Evolutionary conservation across 2,888 invertebrate genomes (phyloP).

Genomic region (Dorcus parallelipipedus): DNA sequence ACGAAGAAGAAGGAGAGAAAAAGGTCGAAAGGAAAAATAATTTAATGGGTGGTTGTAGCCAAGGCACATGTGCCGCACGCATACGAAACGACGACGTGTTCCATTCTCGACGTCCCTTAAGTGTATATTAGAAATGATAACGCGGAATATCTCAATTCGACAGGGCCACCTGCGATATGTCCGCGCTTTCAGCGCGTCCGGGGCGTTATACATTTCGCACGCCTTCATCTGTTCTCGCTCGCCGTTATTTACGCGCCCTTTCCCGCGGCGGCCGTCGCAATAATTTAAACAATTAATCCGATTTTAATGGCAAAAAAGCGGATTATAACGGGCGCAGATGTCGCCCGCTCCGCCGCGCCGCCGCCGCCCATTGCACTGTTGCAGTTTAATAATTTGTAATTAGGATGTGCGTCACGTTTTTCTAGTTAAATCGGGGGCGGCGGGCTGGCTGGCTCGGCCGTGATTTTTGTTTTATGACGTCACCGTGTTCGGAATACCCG

Average conservation of each 20-base stretch:
- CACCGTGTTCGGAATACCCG: constrained; percentile 43
- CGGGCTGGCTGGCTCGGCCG: constrained; percentile 18
- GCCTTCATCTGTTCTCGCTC: constrained; percentile 13
- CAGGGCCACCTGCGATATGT: constrained; percentile 29
- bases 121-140: no score
- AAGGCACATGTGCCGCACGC: no score
- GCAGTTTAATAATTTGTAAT: constrained; percentile 45
- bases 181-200: constrained; percentile 20
- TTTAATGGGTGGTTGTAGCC: no score
- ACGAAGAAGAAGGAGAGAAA: no score
- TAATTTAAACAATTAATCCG: constrained; percentile 20
- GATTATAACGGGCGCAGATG: constrained; percentile 13
- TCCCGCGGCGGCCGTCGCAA: constrained; percentile 3
- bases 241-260: not conserved
- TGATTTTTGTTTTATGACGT: constrained; percentile 48
- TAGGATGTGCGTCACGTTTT: constrained; percentile 48
- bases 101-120: no score
- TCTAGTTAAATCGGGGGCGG: constrained; percentile 44
- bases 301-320: constrained; percentile 23
- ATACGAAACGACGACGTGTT: no score
- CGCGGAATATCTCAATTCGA: not conserved
- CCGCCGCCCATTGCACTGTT: constrained; percentile 10
- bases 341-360: not conserved
- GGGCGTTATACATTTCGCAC: constrained; percentile 5
- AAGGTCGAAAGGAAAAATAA: no score